Evolutionary conservation across 2,113 vertebrate species (phyloP).

Genomic region (Amphilophus citrinellus): DNA sequence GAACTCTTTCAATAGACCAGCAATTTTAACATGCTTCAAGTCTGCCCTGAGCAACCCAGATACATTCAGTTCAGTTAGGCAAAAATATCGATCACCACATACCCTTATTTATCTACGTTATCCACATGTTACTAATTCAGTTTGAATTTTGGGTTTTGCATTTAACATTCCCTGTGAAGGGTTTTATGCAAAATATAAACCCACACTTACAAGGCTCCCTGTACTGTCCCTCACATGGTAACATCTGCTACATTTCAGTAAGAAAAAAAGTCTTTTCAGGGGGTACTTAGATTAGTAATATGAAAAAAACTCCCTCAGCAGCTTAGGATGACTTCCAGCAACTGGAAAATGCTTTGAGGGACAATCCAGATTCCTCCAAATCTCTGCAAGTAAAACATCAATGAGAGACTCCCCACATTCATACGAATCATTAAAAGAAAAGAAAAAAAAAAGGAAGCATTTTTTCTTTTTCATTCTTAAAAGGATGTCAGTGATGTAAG

Average conservation of each 20-base stretch:
- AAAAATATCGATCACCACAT: constrained; percentile 78
- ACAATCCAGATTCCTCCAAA: constrained; percentile 56
- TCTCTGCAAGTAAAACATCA: constrained; percentile 45
- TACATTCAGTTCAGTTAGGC: constrained; percentile 93
- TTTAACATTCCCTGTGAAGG: neutral
- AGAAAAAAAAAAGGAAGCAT: constrained; percentile 60
- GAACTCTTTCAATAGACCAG: constrained; percentile 82
- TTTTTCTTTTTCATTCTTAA: constrained; percentile 82
- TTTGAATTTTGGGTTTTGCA: neutral
- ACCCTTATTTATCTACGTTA: constrained; percentile 70
- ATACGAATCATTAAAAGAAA: constrained; percentile 47
- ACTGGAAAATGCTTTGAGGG: constrained; percentile 13
- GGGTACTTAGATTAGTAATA: neutral
- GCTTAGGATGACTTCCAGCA: constrained; percentile 49
- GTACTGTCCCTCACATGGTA: neutral
- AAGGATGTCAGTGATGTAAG: constrained; percentile 59
- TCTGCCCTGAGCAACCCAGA: constrained; percentile 92
- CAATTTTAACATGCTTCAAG: constrained; percentile 87
- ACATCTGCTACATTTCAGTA: constrained; percentile 18
- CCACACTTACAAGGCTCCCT: neutral
- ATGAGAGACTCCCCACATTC: constrained; percentile 61
- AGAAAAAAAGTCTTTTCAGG: neutral
- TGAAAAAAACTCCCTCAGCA: constrained; percentile 13
- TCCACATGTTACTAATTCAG: constrained; percentile 27
- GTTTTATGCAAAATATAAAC: neutral